Evolutionary conservation across 2,888 invertebrate genomes (phyloP).

Genomic region (Cheilosia vernalis): DNA sequence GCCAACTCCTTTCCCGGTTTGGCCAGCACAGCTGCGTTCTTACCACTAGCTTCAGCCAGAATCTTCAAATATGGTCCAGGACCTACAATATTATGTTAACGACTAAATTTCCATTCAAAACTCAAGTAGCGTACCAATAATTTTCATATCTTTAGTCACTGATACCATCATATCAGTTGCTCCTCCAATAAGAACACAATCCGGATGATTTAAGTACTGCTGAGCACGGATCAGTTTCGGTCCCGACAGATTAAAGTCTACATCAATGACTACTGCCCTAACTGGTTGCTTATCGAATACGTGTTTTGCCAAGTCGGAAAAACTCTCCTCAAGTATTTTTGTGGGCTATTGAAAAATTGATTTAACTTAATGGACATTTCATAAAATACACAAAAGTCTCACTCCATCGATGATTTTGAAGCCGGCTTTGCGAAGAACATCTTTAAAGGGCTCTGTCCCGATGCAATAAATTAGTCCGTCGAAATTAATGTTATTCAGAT

Average conservation of each 20-base stretch:
- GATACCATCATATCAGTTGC: conserved; percentile 83
- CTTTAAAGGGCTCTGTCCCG: conserved; percentile 80
- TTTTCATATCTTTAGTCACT: conserved; percentile 77
- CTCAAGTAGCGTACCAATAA: conserved; percentile 80
- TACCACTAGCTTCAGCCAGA: conserved; percentile 81
- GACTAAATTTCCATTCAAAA: background rate
- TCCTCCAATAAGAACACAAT: conserved; percentile 83
- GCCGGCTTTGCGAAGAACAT: conserved; percentile 82
- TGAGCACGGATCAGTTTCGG: conserved; percentile 83
- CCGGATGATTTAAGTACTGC: conserved; percentile 82
- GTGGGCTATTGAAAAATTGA: conserved; percentile 76
- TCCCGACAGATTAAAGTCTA: conserved; percentile 83
- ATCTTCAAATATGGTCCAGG: conserved; percentile 82
- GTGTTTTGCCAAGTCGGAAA: conserved; percentile 71
- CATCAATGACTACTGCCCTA: conserved; percentile 84
- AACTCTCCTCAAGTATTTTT: conserved; percentile 78
- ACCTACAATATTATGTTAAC: conserved; percentile 76
- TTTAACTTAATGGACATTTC: conserved; percentile 45
- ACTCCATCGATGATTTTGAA: conserved; percentile 83
- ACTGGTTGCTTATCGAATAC: conserved; percentile 80
- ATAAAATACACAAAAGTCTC: conserved; percentile 55
- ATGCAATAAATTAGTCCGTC: conserved; percentile 84
- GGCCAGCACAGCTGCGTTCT: conserved; percentile 81
- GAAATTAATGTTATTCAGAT: conserved; percentile 84
- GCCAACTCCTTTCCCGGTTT: conserved; percentile 84